Percentiles rank a stretch among this genome's conserved stretches.
phyloP scores from a whole-genome alignment of 2,888 invertebrate species.

The Penaeus monodon region DNA sequence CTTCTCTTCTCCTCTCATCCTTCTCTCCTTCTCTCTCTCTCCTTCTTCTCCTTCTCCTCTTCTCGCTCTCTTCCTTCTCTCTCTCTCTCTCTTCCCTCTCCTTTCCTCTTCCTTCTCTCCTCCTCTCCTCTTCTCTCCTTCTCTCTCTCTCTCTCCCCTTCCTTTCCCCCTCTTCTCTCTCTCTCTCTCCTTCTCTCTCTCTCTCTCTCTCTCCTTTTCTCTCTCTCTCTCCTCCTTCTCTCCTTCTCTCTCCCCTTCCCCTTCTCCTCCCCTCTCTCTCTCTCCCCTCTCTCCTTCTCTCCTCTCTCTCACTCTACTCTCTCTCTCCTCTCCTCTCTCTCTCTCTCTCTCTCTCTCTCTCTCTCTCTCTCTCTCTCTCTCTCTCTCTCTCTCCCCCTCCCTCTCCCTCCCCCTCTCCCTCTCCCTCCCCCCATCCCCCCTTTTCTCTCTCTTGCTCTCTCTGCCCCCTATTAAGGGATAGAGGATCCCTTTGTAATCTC shows the following conservation, averaged over 20 bases:
- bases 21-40: no score
- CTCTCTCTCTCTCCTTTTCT: neutral
- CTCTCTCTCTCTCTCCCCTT: no score
- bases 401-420: neutral
- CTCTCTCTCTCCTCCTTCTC: no score
- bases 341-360: no score
- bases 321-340: neutral
- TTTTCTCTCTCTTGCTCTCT: conserved; percentile 15
- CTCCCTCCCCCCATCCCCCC: neutral
- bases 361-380: neutral
- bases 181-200: no score
- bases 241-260: neutral
- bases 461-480: neutral
- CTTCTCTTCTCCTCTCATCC: no score
- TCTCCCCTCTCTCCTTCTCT: no score
- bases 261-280: neutral
- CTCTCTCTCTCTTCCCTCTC: neutral
- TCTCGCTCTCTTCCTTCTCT: no score
- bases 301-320: neutral
- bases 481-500: no score
- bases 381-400: neutral
- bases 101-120: neutral
- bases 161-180: no score
- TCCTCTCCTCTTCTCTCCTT: no score
- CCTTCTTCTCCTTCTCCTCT: no score